Conservation (phyloP, 2,797 vertebrate species). For the Otus scops region DNA sequence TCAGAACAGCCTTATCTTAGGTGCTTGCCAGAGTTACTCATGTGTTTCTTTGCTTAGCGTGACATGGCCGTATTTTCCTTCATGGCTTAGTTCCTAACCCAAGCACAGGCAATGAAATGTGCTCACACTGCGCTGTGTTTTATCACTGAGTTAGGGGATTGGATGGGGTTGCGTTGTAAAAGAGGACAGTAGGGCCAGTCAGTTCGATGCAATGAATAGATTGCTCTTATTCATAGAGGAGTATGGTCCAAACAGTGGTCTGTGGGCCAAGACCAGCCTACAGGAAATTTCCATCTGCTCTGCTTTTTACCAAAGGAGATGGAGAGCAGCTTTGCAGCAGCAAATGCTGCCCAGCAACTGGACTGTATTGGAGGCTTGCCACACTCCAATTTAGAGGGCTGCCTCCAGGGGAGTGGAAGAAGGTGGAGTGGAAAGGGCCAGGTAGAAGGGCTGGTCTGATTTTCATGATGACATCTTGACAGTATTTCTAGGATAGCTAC, state of each 20-base stretch:
- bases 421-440: not conserved
- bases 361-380: not conserved
- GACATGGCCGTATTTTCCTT: conserved; percentile 29
- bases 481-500: not conserved
- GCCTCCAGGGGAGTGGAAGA: not conserved
- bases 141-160: not conserved
- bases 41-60: conserved; percentile 46
- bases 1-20: conserved; percentile 25
- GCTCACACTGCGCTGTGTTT: not conserved
- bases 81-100: conserved; percentile 11
- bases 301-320: not conserved
- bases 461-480: not conserved
- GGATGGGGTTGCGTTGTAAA: not conserved
- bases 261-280: conserved; percentile 30
- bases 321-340: not conserved
- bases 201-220: not conserved
- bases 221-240: not conserved
- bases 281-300: conserved; percentile 40
- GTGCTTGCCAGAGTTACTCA: conserved; percentile 38
- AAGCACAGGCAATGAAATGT: not conserved
- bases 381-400: not conserved
- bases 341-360: not conserved
- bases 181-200: conserved; percentile 21
- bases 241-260: not conserved
- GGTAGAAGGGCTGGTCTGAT: not conserved